Evolutionary conservation across 2,888 invertebrate species (phyloP).

Genomic region (Diadegma fenestrale): DNA sequence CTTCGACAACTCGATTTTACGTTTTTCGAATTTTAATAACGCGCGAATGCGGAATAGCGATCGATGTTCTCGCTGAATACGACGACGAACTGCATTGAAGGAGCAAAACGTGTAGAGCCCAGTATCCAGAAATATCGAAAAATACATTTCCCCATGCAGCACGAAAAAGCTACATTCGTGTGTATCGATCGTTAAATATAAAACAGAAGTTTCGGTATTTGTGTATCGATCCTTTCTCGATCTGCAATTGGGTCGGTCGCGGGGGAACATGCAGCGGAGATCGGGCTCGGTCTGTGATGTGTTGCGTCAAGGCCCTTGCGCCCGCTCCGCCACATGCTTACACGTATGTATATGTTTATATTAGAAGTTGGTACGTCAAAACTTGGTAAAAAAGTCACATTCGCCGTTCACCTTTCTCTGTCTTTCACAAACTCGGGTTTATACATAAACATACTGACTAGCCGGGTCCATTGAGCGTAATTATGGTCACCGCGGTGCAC

Average conservation of each 20-base stretch:
- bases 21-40: background rate
- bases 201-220: constrained; percentile 45
- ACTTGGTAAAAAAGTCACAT: constrained; percentile 59
- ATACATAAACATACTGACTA: constrained; percentile 43
- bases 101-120: background rate
- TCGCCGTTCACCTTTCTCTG: constrained; percentile 57
- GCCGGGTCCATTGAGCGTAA: constrained; percentile 60
- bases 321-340: constrained; percentile 45
- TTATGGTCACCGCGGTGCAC: constrained; percentile 57
- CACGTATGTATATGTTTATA: constrained; percentile 19
- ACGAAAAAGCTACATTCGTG: constrained; percentile 9
- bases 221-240: constrained; percentile 47
- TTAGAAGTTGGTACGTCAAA: constrained; percentile 54
- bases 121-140: background rate
- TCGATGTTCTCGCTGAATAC: background rate
- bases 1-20: background rate
- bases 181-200: constrained; percentile 14
- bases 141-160: background rate
- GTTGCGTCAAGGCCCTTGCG: constrained; percentile 66
- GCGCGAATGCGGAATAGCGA: background rate
- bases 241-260: constrained; percentile 57
- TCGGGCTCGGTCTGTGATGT: constrained; percentile 45
- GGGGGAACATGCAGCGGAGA: constrained; percentile 47
- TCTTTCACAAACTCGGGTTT: constrained; percentile 7
- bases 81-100: background rate